Base-by-base conservation (phyloP, 2,797 vertebrate genomes). In the Hydrophis major region DNA sequence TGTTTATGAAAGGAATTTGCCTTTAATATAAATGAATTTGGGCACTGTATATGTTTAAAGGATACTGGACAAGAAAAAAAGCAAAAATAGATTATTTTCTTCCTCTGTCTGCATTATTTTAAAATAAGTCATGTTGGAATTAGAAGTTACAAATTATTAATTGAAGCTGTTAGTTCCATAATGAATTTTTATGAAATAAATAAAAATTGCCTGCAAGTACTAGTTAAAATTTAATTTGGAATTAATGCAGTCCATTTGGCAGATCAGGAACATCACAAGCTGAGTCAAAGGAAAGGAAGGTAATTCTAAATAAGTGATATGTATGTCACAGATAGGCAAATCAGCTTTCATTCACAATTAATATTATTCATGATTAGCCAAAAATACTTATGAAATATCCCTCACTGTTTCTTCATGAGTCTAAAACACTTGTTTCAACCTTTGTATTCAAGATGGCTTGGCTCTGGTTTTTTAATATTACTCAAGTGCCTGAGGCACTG, bases 261-360 rank as follows among this genome's bases (percentile, higher is more conserved):
- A 12, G 25, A 63, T 63, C 61, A 93, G 83, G n/a, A 28, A 63
- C 27, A 63, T 25, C 69, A 63, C 56, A n/a, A 89, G 56, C 47
- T 53, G 55, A 78, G 32, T 57, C n/a, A 63, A 63, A 69, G 47
- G 74, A 53, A 2, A 27, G 25, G 25, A 22, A 91, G 60, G 47
- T 32, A 69, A 8, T 28, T 16, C 60, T 56, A 28, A 37, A 87
- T 61, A 50, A 42, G 50, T 63, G 57, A 18, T 53, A 61, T 47
- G 42, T 57, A 78, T 22, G 53, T 32, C 32, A 83, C 50, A 92
- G 88, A 91, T 56, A 90, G 53, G 87, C 63, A 86, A 93, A 91
- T 59, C 69, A 25, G 47, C 56, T 92, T 61, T 93, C 86, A 56
- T 50, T 86, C 66, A 91, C 87, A 89, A 57, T 27, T 91, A 47